Evolutionary conservation across 2,888 invertebrate genomes (phyloP), one percentile per base, ranked within the genome.

Genomic region (Gisinianus flammeolus): DNA sequence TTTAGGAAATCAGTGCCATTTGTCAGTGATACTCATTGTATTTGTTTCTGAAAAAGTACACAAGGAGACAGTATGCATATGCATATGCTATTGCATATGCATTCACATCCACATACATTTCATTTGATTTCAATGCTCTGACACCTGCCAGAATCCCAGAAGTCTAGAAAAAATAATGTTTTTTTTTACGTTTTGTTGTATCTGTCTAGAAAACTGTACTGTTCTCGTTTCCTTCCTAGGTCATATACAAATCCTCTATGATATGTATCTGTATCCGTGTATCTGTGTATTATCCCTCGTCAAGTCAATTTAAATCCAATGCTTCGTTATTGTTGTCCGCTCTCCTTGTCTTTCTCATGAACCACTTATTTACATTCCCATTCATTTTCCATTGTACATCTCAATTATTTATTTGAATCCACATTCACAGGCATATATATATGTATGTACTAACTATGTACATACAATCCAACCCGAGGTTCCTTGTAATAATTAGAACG

Each of bases 91-190:
- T 44, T 44, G 16, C 12, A 19, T 44, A 19, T 35, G 5, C 44
- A 44, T 44, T 2, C 19, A 44, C 12, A 19, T 44, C 44, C 8
- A 44, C 19, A 44, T 19, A 6, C n/a, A 44, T 44, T 44, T 44
- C 44, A 58, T 72, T 72, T 56, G 56, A 72, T 72, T 62, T 72
- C 72, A 72, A 72, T 56, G 56, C 72, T 30, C 72, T 72, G 72
- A 72, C 72, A 72, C 72, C 72, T 72, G 72, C 72, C 72, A 72
- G 31, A 28, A n/a, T n/a, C n/a, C n/a, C n/a, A n/a, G n/a, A n/a
- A n/a, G n/a, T 58, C 33, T 30, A 33, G 62, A 72, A 33, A 56
- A 72, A 72, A 72, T 72, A 56, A 56, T 72, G 31, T 35, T 30
- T 31, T 72, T 62, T 30, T 58, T 33, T 28, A 19, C 31, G 26